These are phyloP conservation scores for Lycophotia porphyrea DNA, from an alignment of 2,888 invertebrate genomes.

Conservation along the genomic window DNA sequence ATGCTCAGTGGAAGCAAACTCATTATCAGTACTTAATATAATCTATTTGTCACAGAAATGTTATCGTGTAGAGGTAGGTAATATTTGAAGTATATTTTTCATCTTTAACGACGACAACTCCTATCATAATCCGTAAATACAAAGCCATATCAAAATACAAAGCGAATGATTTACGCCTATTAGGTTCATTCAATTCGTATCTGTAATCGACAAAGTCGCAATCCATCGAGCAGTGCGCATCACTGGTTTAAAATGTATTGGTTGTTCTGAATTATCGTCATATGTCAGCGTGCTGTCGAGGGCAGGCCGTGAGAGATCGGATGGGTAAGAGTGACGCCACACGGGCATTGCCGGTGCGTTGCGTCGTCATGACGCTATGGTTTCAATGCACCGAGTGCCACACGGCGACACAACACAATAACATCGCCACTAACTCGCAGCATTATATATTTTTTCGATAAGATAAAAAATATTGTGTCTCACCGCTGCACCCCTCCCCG, in stretches of 20 bases:
- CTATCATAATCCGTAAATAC: constrained; percentile 45
- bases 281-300: constrained; percentile 75
- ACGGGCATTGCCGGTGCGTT: not conserved
- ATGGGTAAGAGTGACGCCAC: constrained; percentile 42
- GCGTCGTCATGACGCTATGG: not conserved
- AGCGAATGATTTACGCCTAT: constrained; percentile 80
- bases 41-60: not conserved
- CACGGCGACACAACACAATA: not conserved
- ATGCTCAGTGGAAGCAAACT: not conserved
- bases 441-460: not conserved
- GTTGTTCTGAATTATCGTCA: constrained; percentile 77
- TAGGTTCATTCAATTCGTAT: constrained; percentile 76
- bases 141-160: constrained; percentile 65
- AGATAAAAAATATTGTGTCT: not conserved
- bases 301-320: constrained; percentile 70
- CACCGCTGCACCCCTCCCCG: not conserved
- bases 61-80: not conserved
- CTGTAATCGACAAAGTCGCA: constrained; percentile 83
- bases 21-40: not conserved
- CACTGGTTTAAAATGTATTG: constrained; percentile 83
- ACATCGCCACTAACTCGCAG: not conserved
- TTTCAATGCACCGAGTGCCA: not conserved
- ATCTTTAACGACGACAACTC: not conserved
- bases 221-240: constrained; percentile 76
- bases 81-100: not conserved